phyloP scores from a whole-genome alignment of 2,113 vertebrate species.

The Ptychochromis oligacanthus region DNA sequence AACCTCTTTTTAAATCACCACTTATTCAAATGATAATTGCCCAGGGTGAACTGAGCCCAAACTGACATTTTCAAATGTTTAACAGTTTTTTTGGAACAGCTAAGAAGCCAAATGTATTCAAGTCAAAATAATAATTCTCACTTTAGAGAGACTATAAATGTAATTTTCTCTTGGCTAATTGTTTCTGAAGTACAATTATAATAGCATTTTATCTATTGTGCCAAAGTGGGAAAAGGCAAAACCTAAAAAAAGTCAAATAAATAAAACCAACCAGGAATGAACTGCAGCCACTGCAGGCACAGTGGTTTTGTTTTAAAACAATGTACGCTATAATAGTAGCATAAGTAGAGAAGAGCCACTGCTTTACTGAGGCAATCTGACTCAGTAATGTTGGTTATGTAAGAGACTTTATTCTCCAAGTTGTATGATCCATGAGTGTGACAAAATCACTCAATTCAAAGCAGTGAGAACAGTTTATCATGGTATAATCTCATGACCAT shows the following conservation, averaged over 20 bases:
- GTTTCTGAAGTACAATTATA: conserved; percentile 4
- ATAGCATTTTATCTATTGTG: neutral
- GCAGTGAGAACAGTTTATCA: too few relatives aligned
- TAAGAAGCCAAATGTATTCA: conserved; percentile 2
- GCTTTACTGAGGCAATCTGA: neutral
- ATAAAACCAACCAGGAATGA: neutral
- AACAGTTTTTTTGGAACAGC: neutral
- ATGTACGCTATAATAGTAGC: neutral
- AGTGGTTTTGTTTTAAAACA: neutral
- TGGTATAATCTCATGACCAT: neutral
- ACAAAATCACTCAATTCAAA: too few relatives aligned
- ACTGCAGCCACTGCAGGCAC: neutral
- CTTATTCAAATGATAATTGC: conserved; percentile 4
- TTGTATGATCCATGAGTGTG: too few relatives aligned
- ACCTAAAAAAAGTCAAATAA: neutral
- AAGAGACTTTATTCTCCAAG: too few relatives aligned
- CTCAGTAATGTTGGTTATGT: neutral
- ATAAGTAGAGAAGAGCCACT: neutral
- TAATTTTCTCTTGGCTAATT: conserved; percentile 1
- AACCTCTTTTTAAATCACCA: neutral
- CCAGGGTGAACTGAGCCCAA: neutral
- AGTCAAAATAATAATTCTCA: neutral
- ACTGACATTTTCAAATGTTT: conserved; percentile 3
- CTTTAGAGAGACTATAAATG: neutral
- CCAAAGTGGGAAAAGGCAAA: neutral